phyloP scores from a whole-genome alignment of 2,888 invertebrate species.

The Gisinianus flammeolus region DNA sequence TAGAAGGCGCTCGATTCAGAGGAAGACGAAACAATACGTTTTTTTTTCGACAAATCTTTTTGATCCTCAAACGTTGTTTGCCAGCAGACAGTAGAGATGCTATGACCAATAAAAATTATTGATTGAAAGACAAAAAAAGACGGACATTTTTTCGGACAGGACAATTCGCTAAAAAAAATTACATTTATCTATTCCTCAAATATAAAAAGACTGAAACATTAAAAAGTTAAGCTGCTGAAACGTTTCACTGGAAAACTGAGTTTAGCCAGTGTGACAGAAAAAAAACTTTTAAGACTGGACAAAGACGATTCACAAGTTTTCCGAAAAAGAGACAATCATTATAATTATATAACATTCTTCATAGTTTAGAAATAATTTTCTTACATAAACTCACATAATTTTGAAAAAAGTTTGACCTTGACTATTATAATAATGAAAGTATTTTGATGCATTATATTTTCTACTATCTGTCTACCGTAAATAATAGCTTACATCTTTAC shows the following conservation, averaged over 20 bases:
- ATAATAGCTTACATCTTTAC: constrained; percentile 39
- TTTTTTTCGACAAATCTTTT: neutral
- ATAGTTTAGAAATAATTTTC: no score
- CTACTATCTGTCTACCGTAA: neutral
- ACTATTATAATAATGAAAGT: no score
- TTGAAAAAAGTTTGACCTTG: no score
- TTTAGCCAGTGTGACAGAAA: neutral
- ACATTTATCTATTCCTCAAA: no score
- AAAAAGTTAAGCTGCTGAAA: neutral
- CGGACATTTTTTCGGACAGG: neutral
- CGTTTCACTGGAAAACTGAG: neutral
- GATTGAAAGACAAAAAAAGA: neutral
- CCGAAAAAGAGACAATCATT: neutral
- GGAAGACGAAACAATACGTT: neutral
- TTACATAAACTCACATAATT: no score
- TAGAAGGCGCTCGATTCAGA: constrained; percentile 7
- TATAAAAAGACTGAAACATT: neutral
- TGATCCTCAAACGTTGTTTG: neutral
- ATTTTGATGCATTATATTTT: no score
- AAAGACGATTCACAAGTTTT: neutral
- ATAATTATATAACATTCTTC: no score
- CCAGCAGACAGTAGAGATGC: no score
- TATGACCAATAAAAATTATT: no score
- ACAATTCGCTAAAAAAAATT: no score
- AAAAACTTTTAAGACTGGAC: constrained; percentile 12